Percentiles rank a stretch among this genome's conserved stretches.
phyloP scores from a whole-genome alignment of 2,113 vertebrate species.

The Microcebus ravelobensis region DNA sequence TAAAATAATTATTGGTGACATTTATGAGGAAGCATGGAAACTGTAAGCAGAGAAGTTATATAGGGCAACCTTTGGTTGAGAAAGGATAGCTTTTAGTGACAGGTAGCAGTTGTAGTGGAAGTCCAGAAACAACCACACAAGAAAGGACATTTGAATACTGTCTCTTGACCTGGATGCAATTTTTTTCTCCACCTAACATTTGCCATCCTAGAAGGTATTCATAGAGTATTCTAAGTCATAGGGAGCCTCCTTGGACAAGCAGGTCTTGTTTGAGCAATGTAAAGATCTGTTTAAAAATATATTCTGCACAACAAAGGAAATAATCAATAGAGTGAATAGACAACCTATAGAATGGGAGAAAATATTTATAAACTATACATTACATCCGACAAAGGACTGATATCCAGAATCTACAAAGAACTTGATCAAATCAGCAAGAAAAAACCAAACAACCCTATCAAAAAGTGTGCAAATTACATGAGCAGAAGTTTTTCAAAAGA shows the following conservation, averaged over 20 bases:
- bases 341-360: no score
- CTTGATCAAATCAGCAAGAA: no score
- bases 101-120: neutral
- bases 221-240: neutral
- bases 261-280: neutral
- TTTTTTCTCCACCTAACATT: neutral
- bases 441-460: no score
- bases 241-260: neutral
- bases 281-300: constrained; percentile 4
- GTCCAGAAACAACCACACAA: neutral
- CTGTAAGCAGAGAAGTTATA: neutral
- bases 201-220: neutral
- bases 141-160: neutral
- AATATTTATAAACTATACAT: no score
- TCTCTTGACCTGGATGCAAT: neutral
- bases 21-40: neutral
- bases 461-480: no score
- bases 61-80: neutral
- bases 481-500: no score
- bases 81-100: neutral
- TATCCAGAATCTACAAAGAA: no score
- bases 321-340: neutral
- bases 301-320: neutral
- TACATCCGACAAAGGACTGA: no score
- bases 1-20: constrained; percentile 26